Evolutionary conservation across 1,140 invertebrate genomes (phyloP).

Genomic region (Calosoma granatense): DNA sequence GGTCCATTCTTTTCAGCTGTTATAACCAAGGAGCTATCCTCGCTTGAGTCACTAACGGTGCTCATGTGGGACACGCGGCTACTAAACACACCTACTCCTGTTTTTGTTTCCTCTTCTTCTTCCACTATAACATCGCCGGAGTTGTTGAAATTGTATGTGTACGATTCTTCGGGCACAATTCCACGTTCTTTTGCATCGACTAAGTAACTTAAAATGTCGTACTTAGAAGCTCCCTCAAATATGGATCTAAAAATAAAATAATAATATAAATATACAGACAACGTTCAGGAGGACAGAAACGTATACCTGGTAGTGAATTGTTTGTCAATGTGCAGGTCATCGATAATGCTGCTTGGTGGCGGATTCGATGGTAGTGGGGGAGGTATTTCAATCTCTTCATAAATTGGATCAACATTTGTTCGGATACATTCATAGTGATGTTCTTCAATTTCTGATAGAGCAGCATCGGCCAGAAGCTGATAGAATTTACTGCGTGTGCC

Average conservation of each 20-base stretch:
- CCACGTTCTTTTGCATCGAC: slow-evolving; percentile 73
- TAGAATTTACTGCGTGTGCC: slow-evolving; percentile 53
- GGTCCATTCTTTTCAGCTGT: slow-evolving; percentile 37
- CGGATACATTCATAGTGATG: slow-evolving; percentile 72
- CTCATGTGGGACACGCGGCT: slow-evolving; percentile 43
- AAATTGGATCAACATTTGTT: slow-evolving; percentile 66
- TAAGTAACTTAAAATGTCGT: slow-evolving; percentile 79
- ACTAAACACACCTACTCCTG: slow-evolving; percentile 32
- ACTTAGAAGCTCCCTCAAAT: slow-evolving; percentile 76
- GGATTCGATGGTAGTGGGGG: slow-evolving; percentile 64
- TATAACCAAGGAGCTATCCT: slow-evolving; percentile 52
- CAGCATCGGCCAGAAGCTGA: slow-evolving; percentile 54
- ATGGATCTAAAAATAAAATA: slow-evolving; percentile 45
- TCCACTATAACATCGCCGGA: slow-evolving; percentile 42
- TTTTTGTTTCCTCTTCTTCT: slow-evolving; percentile 44
- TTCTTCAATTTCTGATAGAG: slow-evolving; percentile 45
- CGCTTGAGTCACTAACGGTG: slow-evolving; percentile 55
- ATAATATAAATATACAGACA: slow-evolving; percentile 13
- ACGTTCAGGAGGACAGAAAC: background rate
- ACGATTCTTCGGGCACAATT: slow-evolving; percentile 48
- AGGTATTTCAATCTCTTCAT: slow-evolving; percentile 78
- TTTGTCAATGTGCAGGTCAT: slow-evolving; percentile 45
- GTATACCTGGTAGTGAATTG: slow-evolving; percentile 41
- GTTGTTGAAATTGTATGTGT: slow-evolving; percentile 44
- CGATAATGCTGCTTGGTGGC: slow-evolving; percentile 48